A percentile compares a stretch with the other conserved stretches of the same genome.
Conservation (phyloP, 2,888 invertebrate genomes). For the Drosophila longiperda region DNA sequence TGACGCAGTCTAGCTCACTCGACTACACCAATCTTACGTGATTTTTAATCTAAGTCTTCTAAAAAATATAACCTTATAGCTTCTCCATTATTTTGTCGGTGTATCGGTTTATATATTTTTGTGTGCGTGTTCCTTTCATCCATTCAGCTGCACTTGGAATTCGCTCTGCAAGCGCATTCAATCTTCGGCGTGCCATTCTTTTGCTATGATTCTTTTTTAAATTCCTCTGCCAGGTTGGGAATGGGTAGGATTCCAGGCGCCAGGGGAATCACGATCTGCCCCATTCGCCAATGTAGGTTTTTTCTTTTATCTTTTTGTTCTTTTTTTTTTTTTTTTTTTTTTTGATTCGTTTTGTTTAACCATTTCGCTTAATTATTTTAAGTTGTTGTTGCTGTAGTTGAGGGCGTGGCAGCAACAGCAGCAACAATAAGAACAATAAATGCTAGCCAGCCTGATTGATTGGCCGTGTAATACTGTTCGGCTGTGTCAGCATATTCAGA, state of each 20-base stretch:
- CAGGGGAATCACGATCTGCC: not conserved
- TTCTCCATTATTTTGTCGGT: not conserved
- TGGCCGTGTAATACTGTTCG: constrained; percentile 88
- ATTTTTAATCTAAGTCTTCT: not conserved
- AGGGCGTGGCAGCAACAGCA: not conserved
- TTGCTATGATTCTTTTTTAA: not conserved
- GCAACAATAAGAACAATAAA: constrained; percentile 17
- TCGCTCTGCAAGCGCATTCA: not conserved
- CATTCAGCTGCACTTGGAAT: not conserved
- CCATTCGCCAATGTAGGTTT: not conserved
- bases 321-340: not conserved
- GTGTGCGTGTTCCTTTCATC: not conserved
- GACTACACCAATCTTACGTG: not conserved
- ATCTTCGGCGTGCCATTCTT: not conserved
- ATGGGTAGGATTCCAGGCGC: not conserved
- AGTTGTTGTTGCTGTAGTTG: not conserved
- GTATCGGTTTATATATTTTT: not conserved
- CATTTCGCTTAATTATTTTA: not conserved
- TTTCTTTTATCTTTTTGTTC: not conserved
- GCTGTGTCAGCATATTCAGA: constrained; percentile 89
- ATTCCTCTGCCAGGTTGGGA: not conserved
- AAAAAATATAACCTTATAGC: not conserved
- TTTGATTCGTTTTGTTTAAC: not conserved
- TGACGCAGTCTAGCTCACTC: too few relatives aligned
- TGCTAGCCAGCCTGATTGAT: constrained; percentile 84